phyloP scores from a whole-genome alignment of 1,140 invertebrate species.

The Drosophila azteca region DNA sequence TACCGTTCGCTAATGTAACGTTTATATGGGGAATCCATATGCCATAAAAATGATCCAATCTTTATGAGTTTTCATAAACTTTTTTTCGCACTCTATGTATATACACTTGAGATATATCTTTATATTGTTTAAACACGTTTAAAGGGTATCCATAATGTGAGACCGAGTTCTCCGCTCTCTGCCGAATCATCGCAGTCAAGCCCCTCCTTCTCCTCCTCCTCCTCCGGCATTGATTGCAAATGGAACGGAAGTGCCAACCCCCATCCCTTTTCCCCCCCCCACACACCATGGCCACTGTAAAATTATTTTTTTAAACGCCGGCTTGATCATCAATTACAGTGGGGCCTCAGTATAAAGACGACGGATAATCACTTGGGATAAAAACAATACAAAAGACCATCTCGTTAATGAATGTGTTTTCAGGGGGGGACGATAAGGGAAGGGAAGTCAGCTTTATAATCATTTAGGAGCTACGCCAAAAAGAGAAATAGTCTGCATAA shows the following conservation, averaged over 20 bases:
- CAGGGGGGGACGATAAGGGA: too few species aligned
- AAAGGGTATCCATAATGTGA: too few species aligned
- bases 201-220: background rate
- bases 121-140: too few species aligned
- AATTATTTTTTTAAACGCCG: slow-evolving; percentile 25
- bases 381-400: slow-evolving; percentile 1
- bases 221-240: slow-evolving; percentile 22
- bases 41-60: too few species aligned
- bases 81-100: too few species aligned
- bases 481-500: slow-evolving; percentile 30
- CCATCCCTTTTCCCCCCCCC: too few species aligned
- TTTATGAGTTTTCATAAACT: too few species aligned
- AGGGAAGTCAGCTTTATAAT: slow-evolving; percentile 37
- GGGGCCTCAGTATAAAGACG: slow-evolving; percentile 17
- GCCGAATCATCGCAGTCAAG: slow-evolving; percentile 10
- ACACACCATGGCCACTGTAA: slow-evolving; percentile 28
- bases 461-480: slow-evolving; percentile 18
- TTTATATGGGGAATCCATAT: too few species aligned
- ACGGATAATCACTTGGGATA: slow-evolving; percentile 24
- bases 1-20: too few species aligned
- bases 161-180: too few species aligned
- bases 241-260: slow-evolving; percentile 55
- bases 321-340: slow-evolving; percentile 32
- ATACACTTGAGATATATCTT: too few species aligned
- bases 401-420: slow-evolving; percentile 18